phyloP scores from a whole-genome alignment of 1,140 invertebrate genomes.

The Rhopalosiphum maidis region DNA sequence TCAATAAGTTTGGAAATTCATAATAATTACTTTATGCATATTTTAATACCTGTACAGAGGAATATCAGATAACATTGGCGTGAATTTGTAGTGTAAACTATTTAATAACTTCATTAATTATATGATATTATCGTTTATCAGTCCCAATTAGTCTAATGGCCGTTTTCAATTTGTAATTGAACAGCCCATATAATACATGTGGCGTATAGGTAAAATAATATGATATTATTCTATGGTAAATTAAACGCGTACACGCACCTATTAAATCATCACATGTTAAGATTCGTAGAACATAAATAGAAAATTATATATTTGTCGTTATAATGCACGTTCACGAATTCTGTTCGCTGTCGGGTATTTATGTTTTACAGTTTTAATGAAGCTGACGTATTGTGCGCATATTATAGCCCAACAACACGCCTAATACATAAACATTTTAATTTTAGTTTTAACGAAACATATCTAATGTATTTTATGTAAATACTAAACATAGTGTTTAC shows the following conservation, averaged over 20 bases:
- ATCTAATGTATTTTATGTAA: neutral
- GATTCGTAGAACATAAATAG: neutral
- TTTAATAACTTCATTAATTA: too few species aligned
- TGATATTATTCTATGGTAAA: neutral
- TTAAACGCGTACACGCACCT: neutral
- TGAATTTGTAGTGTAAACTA: too few species aligned
- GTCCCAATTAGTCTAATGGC: too few species aligned
- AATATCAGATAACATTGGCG: too few species aligned
- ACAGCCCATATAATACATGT: neutral
- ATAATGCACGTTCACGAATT: neutral
- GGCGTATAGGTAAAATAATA: neutral
- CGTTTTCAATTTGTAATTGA: too few species aligned
- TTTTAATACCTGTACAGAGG: too few species aligned
- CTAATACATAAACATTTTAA: neutral
- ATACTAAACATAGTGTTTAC: neutral
- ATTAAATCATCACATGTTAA: neutral
- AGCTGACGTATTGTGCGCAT: neutral
- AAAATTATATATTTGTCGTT: neutral
- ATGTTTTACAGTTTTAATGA: neutral
- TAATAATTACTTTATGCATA: too few species aligned
- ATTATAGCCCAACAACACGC: neutral
- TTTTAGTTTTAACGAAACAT: neutral
- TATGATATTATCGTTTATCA: too few species aligned
- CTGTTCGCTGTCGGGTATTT: neutral
- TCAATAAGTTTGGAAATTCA: too few species aligned